phyloP scores from a whole-genome alignment of 2,113 vertebrate genomes.

The human (Homo sapiens) region DNA sequence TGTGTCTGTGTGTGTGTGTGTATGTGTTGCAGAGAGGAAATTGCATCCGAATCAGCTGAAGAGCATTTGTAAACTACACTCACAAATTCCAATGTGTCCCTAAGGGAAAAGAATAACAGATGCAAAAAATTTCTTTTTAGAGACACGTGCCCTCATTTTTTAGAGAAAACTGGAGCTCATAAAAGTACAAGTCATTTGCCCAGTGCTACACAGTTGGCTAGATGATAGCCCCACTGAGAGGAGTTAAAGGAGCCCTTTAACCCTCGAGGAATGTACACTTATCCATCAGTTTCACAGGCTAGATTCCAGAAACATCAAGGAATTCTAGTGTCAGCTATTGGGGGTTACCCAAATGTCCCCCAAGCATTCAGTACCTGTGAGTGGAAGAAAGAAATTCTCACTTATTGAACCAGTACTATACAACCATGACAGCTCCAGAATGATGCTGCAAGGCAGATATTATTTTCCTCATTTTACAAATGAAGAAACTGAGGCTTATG shows the following conservation, averaged over 20 bases:
- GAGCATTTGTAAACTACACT: not conserved
- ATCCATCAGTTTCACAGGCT: not conserved
- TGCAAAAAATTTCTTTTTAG: not conserved
- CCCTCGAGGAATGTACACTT: not conserved
- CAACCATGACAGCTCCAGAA: not conserved
- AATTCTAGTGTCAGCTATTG: not conserved
- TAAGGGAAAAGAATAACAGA: not conserved
- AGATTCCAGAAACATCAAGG: not conserved
- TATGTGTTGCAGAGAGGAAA: not conserved
- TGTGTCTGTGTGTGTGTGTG: rapidly evolving
- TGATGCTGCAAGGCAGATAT: not conserved
- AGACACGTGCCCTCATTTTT: not conserved
- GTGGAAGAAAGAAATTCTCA: not conserved
- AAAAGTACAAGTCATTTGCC: slow-evolving; percentile 29
- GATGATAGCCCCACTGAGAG: not conserved
- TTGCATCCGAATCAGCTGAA: not conserved
- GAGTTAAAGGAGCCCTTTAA: not conserved
- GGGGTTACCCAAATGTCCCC: not conserved
- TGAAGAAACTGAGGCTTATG: not conserved
- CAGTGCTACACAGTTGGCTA: slow-evolving; percentile 19
- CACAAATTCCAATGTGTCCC: not conserved
- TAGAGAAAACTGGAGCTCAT: not conserved
- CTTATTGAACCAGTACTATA: not conserved
- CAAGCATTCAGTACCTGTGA: not conserved
- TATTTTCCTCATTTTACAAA: not conserved